phyloP scores from a whole-genome alignment of 2,888 invertebrate species.

The Patella depressa region DNA sequence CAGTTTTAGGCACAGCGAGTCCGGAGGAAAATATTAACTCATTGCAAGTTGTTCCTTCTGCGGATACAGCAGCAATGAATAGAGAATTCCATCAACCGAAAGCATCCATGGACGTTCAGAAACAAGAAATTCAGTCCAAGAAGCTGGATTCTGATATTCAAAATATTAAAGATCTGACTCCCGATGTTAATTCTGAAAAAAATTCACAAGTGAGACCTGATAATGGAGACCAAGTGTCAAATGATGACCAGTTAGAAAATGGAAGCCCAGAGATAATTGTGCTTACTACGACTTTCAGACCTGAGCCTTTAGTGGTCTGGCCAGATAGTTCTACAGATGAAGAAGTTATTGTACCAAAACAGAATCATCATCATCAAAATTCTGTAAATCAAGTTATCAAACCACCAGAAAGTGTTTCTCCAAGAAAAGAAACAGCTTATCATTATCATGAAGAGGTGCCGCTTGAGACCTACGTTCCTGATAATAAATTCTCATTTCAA shows the following conservation, averaged over 20 bases:
- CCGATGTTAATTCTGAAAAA: not conserved
- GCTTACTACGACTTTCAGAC: not conserved
- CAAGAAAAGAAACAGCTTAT: not conserved
- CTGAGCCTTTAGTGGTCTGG: not conserved
- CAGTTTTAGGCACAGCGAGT: not conserved
- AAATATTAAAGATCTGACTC: not conserved
- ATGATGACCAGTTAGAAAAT: too few relatives aligned
- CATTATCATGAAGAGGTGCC: not conserved
- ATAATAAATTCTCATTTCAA: not conserved
- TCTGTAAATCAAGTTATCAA: too few relatives aligned
- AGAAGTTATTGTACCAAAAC: not conserved
- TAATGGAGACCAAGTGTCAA: not conserved
- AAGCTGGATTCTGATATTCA: not conserved
- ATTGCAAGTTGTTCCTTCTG: not conserved
- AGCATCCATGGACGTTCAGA: too few relatives aligned
- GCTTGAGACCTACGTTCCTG: not conserved
- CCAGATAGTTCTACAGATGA: not conserved
- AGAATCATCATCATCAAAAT: not conserved
- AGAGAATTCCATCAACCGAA: slow-evolving; percentile 1
- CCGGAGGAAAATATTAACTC: not conserved
- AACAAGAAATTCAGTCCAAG: not conserved
- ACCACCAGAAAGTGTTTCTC: not conserved
- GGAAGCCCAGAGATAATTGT: not conserved
- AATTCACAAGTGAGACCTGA: not conserved
- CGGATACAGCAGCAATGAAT: not conserved